Percentiles rank a stretch among this genome's conserved stretches.
Evolutionary conservation across 2,113 vertebrate genomes (phyloP).

Genomic region (Eptesicus fuscus): DNA sequence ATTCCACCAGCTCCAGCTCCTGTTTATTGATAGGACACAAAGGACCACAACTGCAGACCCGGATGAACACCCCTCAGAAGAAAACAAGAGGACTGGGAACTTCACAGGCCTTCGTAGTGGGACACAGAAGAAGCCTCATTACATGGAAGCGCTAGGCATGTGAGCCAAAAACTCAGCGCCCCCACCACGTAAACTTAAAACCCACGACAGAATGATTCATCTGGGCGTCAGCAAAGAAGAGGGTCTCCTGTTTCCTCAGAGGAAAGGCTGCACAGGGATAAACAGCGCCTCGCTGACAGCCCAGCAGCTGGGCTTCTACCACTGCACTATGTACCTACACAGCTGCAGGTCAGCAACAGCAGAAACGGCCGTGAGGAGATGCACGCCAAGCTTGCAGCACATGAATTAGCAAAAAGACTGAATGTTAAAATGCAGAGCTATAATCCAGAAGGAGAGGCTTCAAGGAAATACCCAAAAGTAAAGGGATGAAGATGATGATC

Average conservation of each 20-base stretch:
- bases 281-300: conserved; percentile 92
- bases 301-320: conserved; percentile 91
- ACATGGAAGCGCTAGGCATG: conserved; percentile 86
- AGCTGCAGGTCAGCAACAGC: conserved; percentile 86
- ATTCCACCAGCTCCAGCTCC: conserved; percentile 59
- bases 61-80: conserved; percentile 46
- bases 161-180: conserved; percentile 79
- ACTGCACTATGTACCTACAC: conserved; percentile 85
- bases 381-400: conserved; percentile 92
- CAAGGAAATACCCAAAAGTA: conserved; percentile 88
- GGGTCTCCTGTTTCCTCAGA: conserved; percentile 77
- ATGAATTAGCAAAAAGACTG: conserved; percentile 90
- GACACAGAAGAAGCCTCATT: conserved; percentile 82
- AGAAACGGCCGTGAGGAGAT: conserved; percentile 90
- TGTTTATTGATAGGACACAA: conserved; percentile 83
- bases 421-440: conserved; percentile 88
- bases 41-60: conserved; percentile 80
- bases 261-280: conserved; percentile 83
- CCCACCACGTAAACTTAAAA: conserved; percentile 85
- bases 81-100: conserved; percentile 52
- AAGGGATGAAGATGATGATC: conserved; percentile 84
- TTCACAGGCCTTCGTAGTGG: conserved; percentile 48
- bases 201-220: conserved; percentile 79
- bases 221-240: conserved; percentile 67
- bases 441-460: conserved; percentile 85